Percentiles rank a stretch among this genome's conserved stretches.
Evolutionary conservation across 2,888 invertebrate genomes (phyloP).

Genomic region (Agrochola circellaris): DNA sequence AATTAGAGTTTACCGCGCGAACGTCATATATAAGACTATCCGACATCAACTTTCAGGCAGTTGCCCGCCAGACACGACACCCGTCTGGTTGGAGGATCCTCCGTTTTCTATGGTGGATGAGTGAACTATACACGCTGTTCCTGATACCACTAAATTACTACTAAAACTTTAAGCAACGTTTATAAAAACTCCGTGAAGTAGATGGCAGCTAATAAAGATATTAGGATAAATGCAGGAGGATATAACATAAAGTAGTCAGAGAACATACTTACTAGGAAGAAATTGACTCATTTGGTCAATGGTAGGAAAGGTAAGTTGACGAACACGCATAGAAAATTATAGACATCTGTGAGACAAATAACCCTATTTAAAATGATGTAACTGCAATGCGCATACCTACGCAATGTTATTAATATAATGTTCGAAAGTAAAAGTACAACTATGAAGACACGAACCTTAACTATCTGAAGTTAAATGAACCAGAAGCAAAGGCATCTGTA

Average conservation of each 20-base stretch:
- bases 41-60: too few relatives aligned
- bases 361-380: neutral
- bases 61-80: too few relatives aligned
- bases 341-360: neutral
- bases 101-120: too few relatives aligned
- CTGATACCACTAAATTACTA: neutral
- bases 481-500: slow-evolving; percentile 17
- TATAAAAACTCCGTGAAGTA: neutral
- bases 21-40: too few relatives aligned
- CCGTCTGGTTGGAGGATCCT: too few relatives aligned
- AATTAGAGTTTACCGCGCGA: too few relatives aligned
- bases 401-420: slow-evolving; percentile 3
- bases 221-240: neutral
- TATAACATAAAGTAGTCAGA: neutral
- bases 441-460: slow-evolving; percentile 22
- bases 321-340: neutral
- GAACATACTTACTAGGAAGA: neutral
- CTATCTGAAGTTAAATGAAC: slow-evolving; percentile 31
- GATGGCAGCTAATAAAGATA: neutral
- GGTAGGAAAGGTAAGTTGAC: neutral
- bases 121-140: too few relatives aligned
- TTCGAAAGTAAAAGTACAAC: slow-evolving; percentile 7
- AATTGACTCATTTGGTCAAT: neutral
- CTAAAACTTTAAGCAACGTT: neutral
- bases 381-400: neutral